Evolutionary conservation across 2,113 vertebrate species (phyloP).

Genomic region (Paracanthobrama guichenoti): DNA sequence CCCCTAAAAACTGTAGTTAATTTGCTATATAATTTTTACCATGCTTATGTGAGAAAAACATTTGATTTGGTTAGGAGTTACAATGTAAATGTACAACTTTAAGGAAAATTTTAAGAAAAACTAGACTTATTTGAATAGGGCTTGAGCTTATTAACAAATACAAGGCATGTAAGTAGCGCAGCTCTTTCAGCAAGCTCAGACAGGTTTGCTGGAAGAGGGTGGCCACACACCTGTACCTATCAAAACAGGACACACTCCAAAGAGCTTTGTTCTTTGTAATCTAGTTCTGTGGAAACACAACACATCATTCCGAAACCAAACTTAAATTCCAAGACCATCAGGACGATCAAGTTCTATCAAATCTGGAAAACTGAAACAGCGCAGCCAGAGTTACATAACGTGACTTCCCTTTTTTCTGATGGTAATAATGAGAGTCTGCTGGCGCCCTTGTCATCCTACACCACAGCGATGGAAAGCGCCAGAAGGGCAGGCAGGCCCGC

Average conservation of each 20-base stretch:
- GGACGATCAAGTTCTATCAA: constrained; percentile 10
- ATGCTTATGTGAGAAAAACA: neutral
- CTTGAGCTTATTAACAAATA: neutral
- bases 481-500: constrained; percentile 29
- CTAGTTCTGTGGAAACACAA: neutral
- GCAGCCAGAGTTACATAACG: constrained; percentile 31
- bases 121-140: neutral
- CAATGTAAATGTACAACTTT: neutral
- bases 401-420: constrained; percentile 15
- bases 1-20: neutral
- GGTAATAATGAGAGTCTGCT: constrained; percentile 31
- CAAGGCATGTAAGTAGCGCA: constrained; percentile 18
- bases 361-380: neutral
- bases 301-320: neutral
- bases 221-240: constrained; percentile 39
- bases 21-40: neutral
- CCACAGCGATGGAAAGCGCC: neutral
- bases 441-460: constrained; percentile 20
- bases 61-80: neutral
- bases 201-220: constrained; percentile 19
- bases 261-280: neutral
- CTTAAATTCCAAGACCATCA: constrained; percentile 5
- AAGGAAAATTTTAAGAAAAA: neutral
- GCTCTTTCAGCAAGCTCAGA: constrained; percentile 41
- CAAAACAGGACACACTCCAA: neutral